Base-by-base conservation (phyloP, 2,888 invertebrate genomes). In the Drepanosiphum platanoidis region DNA sequence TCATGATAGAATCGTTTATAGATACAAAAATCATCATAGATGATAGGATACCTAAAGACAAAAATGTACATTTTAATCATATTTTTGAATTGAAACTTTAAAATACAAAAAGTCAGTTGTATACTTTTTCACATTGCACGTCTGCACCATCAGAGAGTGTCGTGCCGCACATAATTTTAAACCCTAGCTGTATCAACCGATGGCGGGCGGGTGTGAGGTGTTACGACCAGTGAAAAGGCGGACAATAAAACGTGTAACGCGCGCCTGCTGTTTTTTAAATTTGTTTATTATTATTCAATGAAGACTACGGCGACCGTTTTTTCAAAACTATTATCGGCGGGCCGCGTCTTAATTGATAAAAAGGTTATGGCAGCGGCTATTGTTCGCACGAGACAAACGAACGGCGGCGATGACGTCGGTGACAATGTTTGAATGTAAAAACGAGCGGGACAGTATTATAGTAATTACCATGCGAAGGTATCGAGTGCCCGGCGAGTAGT, bases 281-380 rank as follows among this genome's bases (percentile, higher is more conserved):
- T 61, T n/a, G 3, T 61, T n/a, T n/a, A 61, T 61, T 61, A 4
- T 61, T 61, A 61, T 61, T 61, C 61, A 61, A 61, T 61, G 61
- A 61, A n/a, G 27, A 61, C 61, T n/a, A 61, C 61, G 61, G n/a
- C 22, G n/a, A 9, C n/a, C n/a, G n/a, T n/a, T 61, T 61, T 61
- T 61, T 27, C 27, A 27, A 61, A 61, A 61, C 61, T n/a, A 61
- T 61, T 61, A 61, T 61, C 61, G 61, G 22, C 61, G 27, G n/a
- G n/a, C 22, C 61, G 61, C 4, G 61, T 61, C 61, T 61, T 61
- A 61, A 61, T 61, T 61, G 27, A 61, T 61, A 61, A 61, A 61
- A 61, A 8, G n/a, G 61, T 61, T 61, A 27, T n/a, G 61, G 61
- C 22, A 22, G 61, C n/a, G 1, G 61, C 61, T 61, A 61, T 61